phyloP scores from a whole-genome alignment of 2,888 invertebrate species.

The Drosophila lutescens region DNA sequence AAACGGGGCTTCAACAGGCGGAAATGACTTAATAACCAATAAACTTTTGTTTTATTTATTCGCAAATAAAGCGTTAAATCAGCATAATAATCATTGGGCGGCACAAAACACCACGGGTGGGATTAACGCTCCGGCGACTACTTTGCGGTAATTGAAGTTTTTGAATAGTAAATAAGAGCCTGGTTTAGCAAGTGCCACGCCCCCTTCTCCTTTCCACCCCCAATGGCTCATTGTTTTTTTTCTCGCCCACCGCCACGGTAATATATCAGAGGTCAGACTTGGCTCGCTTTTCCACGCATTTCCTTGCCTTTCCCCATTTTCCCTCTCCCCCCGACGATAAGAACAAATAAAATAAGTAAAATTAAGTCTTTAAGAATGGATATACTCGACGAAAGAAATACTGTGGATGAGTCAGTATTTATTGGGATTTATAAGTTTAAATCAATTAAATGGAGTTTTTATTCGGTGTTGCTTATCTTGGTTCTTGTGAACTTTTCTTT shows the following conservation, averaged over 20 bases:
- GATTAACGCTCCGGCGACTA: slow-evolving; percentile 34
- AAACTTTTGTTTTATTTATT: slow-evolving; percentile 62
- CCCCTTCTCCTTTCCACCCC: not conserved
- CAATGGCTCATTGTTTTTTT: slow-evolving; percentile 44
- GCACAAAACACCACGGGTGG: not conserved
- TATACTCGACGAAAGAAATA: slow-evolving; percentile 1
- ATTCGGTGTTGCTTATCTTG: too few species aligned
- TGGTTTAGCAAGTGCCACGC: slow-evolving; percentile 11
- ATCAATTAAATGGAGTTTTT: too few species aligned
- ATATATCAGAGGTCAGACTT: slow-evolving; percentile 28
- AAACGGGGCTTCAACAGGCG: not conserved
- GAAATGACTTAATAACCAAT: slow-evolving; percentile 70
- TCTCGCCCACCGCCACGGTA: slow-evolving; percentile 15
- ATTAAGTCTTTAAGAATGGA: slow-evolving; percentile 7
- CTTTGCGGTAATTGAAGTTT: slow-evolving; percentile 74
- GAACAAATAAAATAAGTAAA: slow-evolving; percentile 22
- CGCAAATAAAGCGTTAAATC: slow-evolving; percentile 67
- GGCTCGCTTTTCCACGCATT: slow-evolving; percentile 1
- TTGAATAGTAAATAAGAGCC: slow-evolving; percentile 71
- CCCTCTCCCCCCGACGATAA: slow-evolving; percentile 16
- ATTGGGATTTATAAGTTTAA: not conserved
- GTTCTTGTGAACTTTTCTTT: too few species aligned
- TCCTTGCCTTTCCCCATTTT: not conserved
- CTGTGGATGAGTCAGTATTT: not conserved
- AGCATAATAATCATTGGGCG: slow-evolving; percentile 46